Conservation (phyloP, 2,797 vertebrate genomes). For the Phrynocephalus guinanensis region DNA sequence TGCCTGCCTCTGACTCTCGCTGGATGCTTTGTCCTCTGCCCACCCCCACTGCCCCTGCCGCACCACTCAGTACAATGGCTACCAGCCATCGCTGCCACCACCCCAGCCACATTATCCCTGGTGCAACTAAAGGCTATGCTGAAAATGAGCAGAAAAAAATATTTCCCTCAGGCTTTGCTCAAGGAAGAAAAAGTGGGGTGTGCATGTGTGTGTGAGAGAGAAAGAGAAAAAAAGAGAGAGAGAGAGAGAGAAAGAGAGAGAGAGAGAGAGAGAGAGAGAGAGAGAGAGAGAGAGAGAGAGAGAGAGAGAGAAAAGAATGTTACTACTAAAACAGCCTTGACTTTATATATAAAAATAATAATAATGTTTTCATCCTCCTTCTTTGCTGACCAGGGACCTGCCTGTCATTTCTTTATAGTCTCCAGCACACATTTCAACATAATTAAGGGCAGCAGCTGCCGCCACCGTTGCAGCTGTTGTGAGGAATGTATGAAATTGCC, state of each 20-base stretch:
- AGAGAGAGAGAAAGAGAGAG: too few relatives aligned
- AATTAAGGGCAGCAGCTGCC: background rate
- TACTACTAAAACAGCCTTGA: background rate
- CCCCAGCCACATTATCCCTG: background rate
- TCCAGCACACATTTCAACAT: background rate
- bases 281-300: too few relatives aligned
- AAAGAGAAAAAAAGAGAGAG: background rate
- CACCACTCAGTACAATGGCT: too few relatives aligned
- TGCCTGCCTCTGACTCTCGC: too few relatives aligned
- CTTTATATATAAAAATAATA: background rate
- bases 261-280: too few relatives aligned
- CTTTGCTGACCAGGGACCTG: background rate
- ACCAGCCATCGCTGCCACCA: background rate
- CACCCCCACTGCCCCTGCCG: too few relatives aligned
- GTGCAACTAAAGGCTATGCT: background rate
- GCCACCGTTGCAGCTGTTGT: too few relatives aligned
- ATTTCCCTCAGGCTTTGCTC: too few relatives aligned
- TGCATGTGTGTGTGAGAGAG: too few relatives aligned
- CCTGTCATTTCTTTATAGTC: background rate
- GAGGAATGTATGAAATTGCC: background rate
- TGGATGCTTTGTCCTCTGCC: too few relatives aligned
- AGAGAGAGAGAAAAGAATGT: too few relatives aligned
- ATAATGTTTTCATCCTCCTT: background rate
- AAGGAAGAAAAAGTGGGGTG: background rate
- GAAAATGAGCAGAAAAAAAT: background rate